Conservation (phyloP, 1,140 invertebrate species). For the Zelostemma sp. region DNA sequence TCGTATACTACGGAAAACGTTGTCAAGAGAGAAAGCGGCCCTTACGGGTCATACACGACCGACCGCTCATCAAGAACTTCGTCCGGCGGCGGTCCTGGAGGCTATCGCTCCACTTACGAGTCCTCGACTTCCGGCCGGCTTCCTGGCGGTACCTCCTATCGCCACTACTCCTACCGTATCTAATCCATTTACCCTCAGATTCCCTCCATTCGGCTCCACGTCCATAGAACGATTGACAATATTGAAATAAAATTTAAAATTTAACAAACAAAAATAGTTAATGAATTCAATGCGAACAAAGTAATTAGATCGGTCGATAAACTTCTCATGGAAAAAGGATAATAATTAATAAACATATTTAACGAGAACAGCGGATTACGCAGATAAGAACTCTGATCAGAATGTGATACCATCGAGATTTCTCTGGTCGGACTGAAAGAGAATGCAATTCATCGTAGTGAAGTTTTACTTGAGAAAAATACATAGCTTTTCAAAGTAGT, state of each 20-base stretch:
- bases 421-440: too few relatives aligned
- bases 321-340: too few relatives aligned
- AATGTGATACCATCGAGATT: too few relatives aligned
- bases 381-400: too few relatives aligned
- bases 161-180: constrained; percentile 87
- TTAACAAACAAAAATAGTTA: not conserved
- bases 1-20: constrained; percentile 74
- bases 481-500: too few relatives aligned
- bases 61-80: constrained; percentile 77
- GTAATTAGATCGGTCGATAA: too few relatives aligned
- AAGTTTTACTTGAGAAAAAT: too few relatives aligned
- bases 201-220: constrained; percentile 15
- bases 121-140: constrained; percentile 81
- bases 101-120: constrained; percentile 82
- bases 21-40: constrained; percentile 76
- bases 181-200: constrained; percentile 65
- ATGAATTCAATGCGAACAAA: not conserved
- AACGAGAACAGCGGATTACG: too few relatives aligned
- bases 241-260: not conserved
- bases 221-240: not conserved
- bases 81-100: constrained; percentile 79
- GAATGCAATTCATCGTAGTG: too few relatives aligned
- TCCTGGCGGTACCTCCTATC: constrained; percentile 83
- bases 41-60: constrained; percentile 78
- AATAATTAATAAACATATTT: too few relatives aligned